Evolutionary conservation across 2,113 vertebrate species (phyloP), one percentile per base, ranked within the genome.

Genomic region (Cavia porcellus): DNA sequence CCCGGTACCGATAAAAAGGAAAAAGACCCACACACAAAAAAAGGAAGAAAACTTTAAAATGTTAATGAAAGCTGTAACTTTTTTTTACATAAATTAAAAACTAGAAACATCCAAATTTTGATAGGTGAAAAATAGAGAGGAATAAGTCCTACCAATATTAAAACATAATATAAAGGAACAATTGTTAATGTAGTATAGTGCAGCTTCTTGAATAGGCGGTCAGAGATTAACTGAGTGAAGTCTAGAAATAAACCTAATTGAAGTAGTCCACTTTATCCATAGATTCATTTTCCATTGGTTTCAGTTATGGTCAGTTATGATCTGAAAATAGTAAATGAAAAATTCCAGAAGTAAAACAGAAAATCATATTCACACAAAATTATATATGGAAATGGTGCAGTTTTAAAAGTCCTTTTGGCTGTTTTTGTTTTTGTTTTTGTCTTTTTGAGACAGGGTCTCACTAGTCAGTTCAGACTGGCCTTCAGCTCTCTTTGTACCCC

Each of bases 101-200:
- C 15, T 72, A 42, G n/a, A 72, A 72, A 72, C 24, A 85, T 81
- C 50, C 24, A 24, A 66, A 90, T n/a, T 80, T 50, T 79, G 28
- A 79, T 64, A 52, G 19, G 42, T 24, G 42, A 92, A 89, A 91
- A 86, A 61, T 91, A 74, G 88, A 68, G 15, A 95, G 30, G 94
- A 47, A 55, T 42, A 30, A 42, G 12, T 66, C 30, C 19, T 86
- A 45, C 12, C 24, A 70, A 66, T 91, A n/a, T 86, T 62, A 81
- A 80, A 86, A 81, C 35, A 47, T 24, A 86, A 81, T 25, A 47
- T 24, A 80, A 91, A 68, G 15, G 72, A 10, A 64, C 20, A 66
- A n/a, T 68, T 62, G 59, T 85, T 88, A 88, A 79, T 79, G 42
- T 50, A 86, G 35, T 80, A 28, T 47, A 77, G 55, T 55, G 38